Conservation (phyloP, 2,888 invertebrate species). For the Mythimna loreyi region DNA sequence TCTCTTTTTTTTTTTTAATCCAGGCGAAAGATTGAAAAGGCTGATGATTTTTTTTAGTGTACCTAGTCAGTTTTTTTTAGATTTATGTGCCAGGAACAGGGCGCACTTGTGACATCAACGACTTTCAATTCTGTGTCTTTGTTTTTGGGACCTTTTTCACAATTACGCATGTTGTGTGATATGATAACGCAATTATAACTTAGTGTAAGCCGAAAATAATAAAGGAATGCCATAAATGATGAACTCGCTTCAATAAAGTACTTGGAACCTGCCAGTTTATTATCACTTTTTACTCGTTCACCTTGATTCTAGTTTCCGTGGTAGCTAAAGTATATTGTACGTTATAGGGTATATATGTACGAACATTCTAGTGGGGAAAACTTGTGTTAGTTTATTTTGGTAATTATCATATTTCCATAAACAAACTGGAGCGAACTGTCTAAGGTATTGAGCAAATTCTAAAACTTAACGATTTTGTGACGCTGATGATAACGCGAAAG, state of each 20-base stretch:
- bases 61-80: background rate
- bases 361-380: too few relatives aligned
- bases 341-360: too few relatives aligned
- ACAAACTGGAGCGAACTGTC: too few relatives aligned
- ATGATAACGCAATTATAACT: too few relatives aligned
- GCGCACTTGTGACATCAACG: background rate
- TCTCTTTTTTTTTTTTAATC: too few relatives aligned
- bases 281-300: conserved; percentile 28
- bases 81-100: background rate
- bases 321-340: background rate
- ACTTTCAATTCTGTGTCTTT: background rate
- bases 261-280: conserved; percentile 21
- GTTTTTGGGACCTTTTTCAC: background rate
- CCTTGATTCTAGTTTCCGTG: conserved; percentile 18
- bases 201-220: background rate
- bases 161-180: background rate
- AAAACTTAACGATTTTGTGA: too few relatives aligned
- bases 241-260: background rate
- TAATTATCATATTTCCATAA: too few relatives aligned
- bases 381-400: background rate
- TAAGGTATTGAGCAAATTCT: too few relatives aligned
- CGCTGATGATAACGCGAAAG: too few relatives aligned
- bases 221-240: background rate
- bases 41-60: too few relatives aligned
- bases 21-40: too few relatives aligned